These are phyloP conservation scores for Lycaena phlaeas DNA, from an alignment of 2,888 invertebrate species.

Conservation along the genomic window DNA sequence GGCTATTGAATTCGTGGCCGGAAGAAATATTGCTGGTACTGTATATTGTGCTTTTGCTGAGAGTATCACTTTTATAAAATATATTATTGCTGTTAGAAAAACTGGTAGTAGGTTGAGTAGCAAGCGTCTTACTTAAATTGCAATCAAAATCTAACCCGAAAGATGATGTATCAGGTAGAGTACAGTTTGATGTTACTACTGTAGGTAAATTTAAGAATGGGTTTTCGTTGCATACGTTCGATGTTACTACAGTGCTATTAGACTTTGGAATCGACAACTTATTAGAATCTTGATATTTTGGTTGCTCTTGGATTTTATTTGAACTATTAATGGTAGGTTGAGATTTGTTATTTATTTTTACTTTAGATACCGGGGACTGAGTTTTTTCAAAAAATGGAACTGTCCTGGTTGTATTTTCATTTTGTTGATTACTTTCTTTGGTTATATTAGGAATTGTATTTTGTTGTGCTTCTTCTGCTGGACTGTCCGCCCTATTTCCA, in stretches of 20 bases:
- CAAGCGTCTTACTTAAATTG: constrained; percentile 42
- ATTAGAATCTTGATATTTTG: constrained; percentile 34
- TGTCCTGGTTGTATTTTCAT: constrained; percentile 31
- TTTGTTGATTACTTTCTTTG: constrained; percentile 25
- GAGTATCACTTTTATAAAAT: constrained; percentile 60
- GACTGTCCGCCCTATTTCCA: constrained; percentile 65
- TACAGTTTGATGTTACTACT: constrained; percentile 41
- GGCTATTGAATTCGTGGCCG: constrained; percentile 56
- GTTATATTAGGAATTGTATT: constrained; percentile 20
- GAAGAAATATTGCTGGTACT: constrained; percentile 61
- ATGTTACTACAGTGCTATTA: constrained; percentile 16
- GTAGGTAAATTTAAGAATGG: constrained; percentile 56
- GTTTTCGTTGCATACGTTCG: constrained; percentile 42
- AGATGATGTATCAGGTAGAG: constrained; percentile 35
- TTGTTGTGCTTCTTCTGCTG: constrained; percentile 47
- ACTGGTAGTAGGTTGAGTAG: constrained; percentile 34
- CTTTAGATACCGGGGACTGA: constrained; percentile 25
- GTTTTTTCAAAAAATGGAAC: constrained; percentile 38
- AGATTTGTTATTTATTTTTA: constrained; percentile 29
- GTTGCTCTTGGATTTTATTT: constrained; percentile 34
- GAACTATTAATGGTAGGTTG: constrained; percentile 23
- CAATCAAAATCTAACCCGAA: constrained; percentile 60
- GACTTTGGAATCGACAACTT: constrained; percentile 31
- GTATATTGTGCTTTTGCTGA: constrained; percentile 56
- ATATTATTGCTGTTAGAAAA: constrained; percentile 46